Evolutionary conservation across 2,113 vertebrate genomes (phyloP).

Genomic region (Tychaedon coryphoeus): DNA sequence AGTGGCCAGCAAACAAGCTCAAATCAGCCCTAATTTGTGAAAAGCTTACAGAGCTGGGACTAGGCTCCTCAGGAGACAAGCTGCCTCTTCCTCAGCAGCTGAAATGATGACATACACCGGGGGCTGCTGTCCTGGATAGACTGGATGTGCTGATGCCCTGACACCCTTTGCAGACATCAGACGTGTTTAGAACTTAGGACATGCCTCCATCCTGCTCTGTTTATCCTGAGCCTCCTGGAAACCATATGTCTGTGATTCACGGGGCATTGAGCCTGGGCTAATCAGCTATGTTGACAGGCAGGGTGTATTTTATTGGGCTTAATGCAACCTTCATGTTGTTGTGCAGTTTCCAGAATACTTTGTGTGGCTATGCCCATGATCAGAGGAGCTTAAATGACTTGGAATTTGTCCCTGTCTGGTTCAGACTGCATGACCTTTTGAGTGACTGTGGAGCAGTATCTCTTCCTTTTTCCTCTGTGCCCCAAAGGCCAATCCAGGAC

Average conservation of each 20-base stretch:
- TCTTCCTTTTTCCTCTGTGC: background rate
- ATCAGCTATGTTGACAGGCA: background rate
- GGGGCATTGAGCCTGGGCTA: background rate
- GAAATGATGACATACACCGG: background rate
- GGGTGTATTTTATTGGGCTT: background rate
- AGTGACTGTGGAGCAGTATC: background rate
- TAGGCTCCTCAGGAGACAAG: background rate
- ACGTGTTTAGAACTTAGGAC: background rate
- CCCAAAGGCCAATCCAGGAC: slow-evolving; percentile 1
- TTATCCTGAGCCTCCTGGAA: background rate
- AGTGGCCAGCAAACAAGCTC: background rate
- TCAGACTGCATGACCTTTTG: background rate
- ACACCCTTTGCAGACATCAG: background rate
- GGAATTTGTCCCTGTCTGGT: background rate
- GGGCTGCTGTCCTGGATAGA: background rate
- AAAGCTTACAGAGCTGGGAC: background rate
- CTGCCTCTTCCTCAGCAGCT: background rate
- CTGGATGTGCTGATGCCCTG: background rate
- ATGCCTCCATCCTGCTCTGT: background rate
- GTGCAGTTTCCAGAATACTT: background rate
- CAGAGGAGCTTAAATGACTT: background rate
- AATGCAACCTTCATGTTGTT: background rate
- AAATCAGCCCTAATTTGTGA: background rate
- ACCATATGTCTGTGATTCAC: background rate
- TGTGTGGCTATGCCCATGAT: background rate